Percentiles rank a stretch among this genome's conserved stretches.
Conservation (phyloP, 2,888 invertebrate species). For the Agrilus cyanescens region DNA sequence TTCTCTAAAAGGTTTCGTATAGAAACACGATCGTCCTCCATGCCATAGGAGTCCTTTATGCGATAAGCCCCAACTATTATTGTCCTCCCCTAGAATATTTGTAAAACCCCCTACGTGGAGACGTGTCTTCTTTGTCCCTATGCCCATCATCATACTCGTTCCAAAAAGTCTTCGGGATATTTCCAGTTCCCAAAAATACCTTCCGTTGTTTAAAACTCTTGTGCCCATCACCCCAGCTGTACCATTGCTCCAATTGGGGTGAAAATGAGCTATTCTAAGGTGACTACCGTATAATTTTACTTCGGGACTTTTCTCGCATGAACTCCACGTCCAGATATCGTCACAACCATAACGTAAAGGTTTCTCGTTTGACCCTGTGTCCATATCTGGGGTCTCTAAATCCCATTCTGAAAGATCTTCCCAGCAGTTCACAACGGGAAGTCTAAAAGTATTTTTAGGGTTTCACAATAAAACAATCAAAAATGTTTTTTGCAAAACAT, state of each 20-base stretch:
- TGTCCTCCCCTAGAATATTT: conserved; percentile 60
- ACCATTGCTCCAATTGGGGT: conserved; percentile 66
- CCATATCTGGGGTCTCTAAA: conserved; percentile 15
- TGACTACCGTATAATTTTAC: conserved; percentile 46
- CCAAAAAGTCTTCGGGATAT: conserved; percentile 55
- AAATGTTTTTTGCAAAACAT: too few species aligned
- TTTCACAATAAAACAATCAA: too few species aligned
- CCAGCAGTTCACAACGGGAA: conserved; percentile 3
- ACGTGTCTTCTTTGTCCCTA: conserved; percentile 37
- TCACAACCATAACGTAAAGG: conserved; percentile 41
- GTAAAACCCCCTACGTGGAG: conserved; percentile 56
- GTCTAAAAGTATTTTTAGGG: too few species aligned
- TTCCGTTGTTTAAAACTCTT: conserved; percentile 48
- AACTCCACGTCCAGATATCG: conserved; percentile 60
- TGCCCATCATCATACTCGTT: conserved; percentile 66
- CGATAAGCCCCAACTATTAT: conserved; percentile 58
- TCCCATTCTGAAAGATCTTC: conserved; percentile 19
- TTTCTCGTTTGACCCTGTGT: conserved; percentile 18
- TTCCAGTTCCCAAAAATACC: conserved; percentile 55
- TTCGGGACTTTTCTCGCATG: conserved; percentile 41
- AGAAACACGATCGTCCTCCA: conserved; percentile 47
- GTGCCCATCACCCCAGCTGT: conserved; percentile 60
- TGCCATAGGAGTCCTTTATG: conserved; percentile 64
- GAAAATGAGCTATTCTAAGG: conserved; percentile 52
- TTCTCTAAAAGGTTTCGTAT: conserved; percentile 56